phyloP scores from a whole-genome alignment of 2,888 invertebrate species.

The Zygothrica quintamaculata region DNA sequence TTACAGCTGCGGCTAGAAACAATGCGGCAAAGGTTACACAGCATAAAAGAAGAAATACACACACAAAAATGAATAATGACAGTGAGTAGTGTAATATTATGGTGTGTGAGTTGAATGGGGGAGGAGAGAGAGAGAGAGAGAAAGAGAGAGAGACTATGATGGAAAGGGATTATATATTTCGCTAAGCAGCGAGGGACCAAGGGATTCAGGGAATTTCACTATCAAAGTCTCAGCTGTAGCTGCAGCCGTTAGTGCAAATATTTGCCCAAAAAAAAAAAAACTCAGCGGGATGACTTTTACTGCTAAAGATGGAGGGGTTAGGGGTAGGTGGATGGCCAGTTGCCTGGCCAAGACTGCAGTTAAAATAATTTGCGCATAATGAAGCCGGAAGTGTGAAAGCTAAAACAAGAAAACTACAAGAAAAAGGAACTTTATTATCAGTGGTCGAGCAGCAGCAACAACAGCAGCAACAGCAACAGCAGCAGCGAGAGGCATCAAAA shows the following conservation, averaged over 20 bases:
- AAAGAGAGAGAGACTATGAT: background rate
- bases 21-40: conserved; percentile 78
- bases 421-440: conserved; percentile 73
- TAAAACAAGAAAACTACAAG: conserved; percentile 65
- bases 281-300: no score
- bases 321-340: no score
- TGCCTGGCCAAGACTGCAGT: conserved; percentile 67
- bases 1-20: conserved; percentile 72
- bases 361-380: conserved; percentile 78
- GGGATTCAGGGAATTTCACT: conserved; percentile 47
- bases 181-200: conserved; percentile 38
- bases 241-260: conserved; percentile 54
- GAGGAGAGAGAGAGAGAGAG: conserved; percentile 1
- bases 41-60: conserved; percentile 73
- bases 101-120: conserved; percentile 12
- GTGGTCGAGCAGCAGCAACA: conserved; percentile 30
- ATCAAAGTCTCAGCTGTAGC: conserved; percentile 56
- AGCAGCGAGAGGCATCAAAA: conserved; percentile 47
- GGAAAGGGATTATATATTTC: conserved; percentile 41
- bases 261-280: conserved; percentile 39
- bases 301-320: conserved; percentile 9
- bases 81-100: conserved; percentile 47
- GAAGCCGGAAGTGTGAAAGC: conserved; percentile 78
- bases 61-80: conserved; percentile 77
- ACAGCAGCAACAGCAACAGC: conserved; percentile 10